Percentiles rank a stretch among this genome's conserved stretches.
Evolutionary conservation across 2,113 vertebrate species (phyloP).

Genomic region (Coreoperca whiteheadi): DNA sequence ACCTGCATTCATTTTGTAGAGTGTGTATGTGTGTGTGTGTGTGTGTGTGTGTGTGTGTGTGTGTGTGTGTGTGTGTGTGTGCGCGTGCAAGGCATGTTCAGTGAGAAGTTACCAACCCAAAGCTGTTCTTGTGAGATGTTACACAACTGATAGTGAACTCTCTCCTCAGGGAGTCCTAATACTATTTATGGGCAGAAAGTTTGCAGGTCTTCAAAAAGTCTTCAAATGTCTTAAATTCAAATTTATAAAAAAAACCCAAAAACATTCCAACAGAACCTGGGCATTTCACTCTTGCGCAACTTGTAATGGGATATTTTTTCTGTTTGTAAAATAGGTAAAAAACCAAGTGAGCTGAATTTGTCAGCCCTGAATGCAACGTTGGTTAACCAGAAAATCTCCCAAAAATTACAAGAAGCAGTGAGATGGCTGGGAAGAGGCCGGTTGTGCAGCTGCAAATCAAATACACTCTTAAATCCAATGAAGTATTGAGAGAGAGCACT

Average conservation of each 20-base stretch:
- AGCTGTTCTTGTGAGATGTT: background rate
- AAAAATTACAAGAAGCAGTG: constrained; percentile 8
- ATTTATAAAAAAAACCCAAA: background rate
- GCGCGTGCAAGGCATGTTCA: background rate
- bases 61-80: background rate
- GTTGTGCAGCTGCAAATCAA: constrained; percentile 57
- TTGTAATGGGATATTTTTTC: background rate
- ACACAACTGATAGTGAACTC: background rate
- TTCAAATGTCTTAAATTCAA: background rate
- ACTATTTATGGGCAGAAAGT: background rate
- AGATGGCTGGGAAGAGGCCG: constrained; percentile 28
- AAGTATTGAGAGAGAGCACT: constrained; percentile 18
- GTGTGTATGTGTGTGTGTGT: background rate
- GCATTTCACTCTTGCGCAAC: background rate
- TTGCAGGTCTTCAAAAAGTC: background rate
- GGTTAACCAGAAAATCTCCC: constrained; percentile 18
- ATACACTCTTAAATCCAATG: constrained; percentile 33
- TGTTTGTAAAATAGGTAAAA: background rate
- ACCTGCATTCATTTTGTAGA: background rate
- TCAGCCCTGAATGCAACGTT: background rate
- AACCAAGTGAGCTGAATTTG: background rate
- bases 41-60: background rate
- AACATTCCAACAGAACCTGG: no score
- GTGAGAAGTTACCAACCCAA: background rate
- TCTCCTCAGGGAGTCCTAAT: background rate